Evolutionary conservation across 2,888 invertebrate genomes (phyloP), one percentile per base, ranked within the genome.

Genomic region (Cryptosula pallasiana): DNA sequence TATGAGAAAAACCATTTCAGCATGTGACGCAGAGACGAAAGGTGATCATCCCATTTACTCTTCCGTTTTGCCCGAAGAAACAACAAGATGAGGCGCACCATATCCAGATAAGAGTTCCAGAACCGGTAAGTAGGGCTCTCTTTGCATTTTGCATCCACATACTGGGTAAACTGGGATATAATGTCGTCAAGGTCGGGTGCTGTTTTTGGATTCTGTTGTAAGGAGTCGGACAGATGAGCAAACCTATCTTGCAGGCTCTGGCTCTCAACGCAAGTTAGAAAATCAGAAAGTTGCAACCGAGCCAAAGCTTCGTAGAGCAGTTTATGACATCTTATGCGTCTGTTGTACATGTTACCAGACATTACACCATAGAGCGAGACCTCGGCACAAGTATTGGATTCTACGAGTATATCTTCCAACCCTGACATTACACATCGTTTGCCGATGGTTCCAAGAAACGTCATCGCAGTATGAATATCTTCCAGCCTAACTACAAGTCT

Each of bases 331-430:
- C 36, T 27, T 20, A 74, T 54, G 32, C 35, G n/a, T 55, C 73
- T 27, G 58, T 74, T 74, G 34, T 74, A 74, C 23, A 71, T 73
- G 23, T 70, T 29, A 13, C 73, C 74, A 25, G 34, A 27, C 16
- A 74, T 25, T 1, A 74, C 74, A 36, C 69, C 69, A 73, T 63
- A 35, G 23, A 74, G 35, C 3, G 73, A 73, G 23, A 73, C 74
- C 13, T n/a, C 16, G 0, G 71, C 74, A 16, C 70, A 23, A 16
- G 69, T 32, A 9, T 54, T 55, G 63, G 71, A 35, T 55, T 74
- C 74, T 2, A 74, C 45, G 54, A 71, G 16, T 0, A 74, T 34
- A 73, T 74, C 74, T 27, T 35, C 23, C 20, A 74, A 35, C n/a
- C 74, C 74, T 54, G 71, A 35, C n/a, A 73, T 71, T 20, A 35